phyloP scores from a whole-genome alignment of 1,140 invertebrate species.

The Argopecten irradians region DNA sequence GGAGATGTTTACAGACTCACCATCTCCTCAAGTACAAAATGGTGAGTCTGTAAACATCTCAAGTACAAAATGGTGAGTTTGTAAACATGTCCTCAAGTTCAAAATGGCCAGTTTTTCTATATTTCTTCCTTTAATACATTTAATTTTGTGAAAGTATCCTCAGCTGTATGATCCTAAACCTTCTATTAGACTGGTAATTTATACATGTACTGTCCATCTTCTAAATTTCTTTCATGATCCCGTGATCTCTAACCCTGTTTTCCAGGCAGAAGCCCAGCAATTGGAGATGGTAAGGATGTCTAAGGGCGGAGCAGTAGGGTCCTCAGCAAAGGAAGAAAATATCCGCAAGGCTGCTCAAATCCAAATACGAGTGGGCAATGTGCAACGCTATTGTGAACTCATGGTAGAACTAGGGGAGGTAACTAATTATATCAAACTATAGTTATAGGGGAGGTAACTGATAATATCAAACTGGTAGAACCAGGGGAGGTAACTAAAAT shows the following conservation, averaged over 20 bases:
- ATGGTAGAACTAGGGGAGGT: slow-evolving; percentile 77
- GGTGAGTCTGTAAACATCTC: too few species aligned
- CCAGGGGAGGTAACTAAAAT: too few species aligned
- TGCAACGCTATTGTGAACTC: slow-evolving; percentile 78
- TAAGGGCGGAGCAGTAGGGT: slow-evolving; percentile 70
- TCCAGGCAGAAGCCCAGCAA: slow-evolving; percentile 76
- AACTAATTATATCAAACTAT: not conserved
- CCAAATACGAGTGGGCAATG: slow-evolving; percentile 76
- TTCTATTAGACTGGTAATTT: too few species aligned
- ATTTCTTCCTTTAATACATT: not conserved
- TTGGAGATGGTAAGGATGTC: slow-evolving; percentile 75
- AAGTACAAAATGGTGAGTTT: too few species aligned
- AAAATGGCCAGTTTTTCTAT: too few species aligned
- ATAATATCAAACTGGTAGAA: not conserved
- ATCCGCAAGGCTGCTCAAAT: slow-evolving; percentile 72
- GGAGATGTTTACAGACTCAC: too few species aligned
- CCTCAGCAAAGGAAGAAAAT: slow-evolving; percentile 68
- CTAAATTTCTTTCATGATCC: not conserved
- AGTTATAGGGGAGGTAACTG: not conserved
- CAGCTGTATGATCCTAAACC: too few species aligned
- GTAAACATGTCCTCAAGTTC: too few species aligned
- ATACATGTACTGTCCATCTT: too few species aligned
- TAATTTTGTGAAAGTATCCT: not conserved
- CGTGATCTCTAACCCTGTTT: slow-evolving; percentile 8
- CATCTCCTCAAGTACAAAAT: too few species aligned